Conservation (phyloP, 2,888 invertebrate genomes). For the Timandra comae region DNA sequence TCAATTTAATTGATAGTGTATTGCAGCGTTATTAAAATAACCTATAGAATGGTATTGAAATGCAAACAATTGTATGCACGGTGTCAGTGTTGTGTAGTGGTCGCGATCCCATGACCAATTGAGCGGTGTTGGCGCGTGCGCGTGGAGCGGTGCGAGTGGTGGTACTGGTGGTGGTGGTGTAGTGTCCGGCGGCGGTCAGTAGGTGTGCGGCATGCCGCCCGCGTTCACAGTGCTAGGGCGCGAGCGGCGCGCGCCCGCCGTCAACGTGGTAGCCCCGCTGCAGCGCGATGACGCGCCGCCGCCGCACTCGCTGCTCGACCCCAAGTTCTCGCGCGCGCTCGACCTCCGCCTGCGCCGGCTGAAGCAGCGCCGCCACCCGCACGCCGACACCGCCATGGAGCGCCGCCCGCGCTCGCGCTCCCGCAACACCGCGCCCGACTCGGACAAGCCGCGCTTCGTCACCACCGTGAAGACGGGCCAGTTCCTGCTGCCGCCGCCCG, state of each 20-base stretch:
- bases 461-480: constrained; percentile 88
- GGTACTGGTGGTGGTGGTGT: not conserved
- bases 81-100: constrained; percentile 2
- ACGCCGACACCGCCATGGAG: too few species aligned
- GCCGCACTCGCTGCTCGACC: constrained; percentile 76
- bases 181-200: constrained; percentile 18
- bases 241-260: constrained; percentile 27
- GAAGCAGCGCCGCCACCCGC: constrained; percentile 68
- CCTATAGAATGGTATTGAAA: too few species aligned
- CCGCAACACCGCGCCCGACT: constrained; percentile 21
- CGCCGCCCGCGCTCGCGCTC: constrained; percentile 17
- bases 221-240: constrained; percentile 50
- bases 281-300: constrained; percentile 35
- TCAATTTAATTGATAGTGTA: too few species aligned
- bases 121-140: constrained; percentile 4
- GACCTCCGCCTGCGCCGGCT: constrained; percentile 83
- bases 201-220: constrained; percentile 45
- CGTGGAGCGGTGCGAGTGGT: constrained; percentile 3
- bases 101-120: too few species aligned
- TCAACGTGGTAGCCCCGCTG: constrained; percentile 54
- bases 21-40: too few species aligned
- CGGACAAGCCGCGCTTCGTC: constrained; percentile 80
- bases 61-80: too few species aligned
- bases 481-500: constrained; percentile 87
- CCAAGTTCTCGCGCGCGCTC: constrained; percentile 76